Conservation (phyloP, 2,113 vertebrate species). For the Triplophysa siluroides region DNA sequence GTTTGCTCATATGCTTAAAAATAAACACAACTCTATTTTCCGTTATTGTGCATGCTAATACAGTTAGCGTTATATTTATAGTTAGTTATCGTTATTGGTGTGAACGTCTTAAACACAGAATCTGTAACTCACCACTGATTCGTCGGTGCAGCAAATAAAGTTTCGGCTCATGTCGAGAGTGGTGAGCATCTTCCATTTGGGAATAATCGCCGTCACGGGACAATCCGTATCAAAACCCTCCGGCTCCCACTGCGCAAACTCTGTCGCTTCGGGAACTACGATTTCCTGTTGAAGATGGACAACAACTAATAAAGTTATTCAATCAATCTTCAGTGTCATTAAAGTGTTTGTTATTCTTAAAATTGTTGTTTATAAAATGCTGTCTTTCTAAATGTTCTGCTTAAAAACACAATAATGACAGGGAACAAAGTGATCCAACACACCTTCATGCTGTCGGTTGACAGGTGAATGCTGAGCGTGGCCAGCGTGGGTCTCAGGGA, state of each 20-base stretch:
- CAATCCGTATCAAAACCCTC: conserved; percentile 79
- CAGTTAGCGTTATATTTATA: too few relatives aligned
- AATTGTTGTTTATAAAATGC: too few relatives aligned
- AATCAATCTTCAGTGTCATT: neutral
- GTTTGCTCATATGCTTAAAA: too few relatives aligned
- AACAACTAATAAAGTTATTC: neutral
- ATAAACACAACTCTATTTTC: too few relatives aligned
- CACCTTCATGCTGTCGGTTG: conserved; percentile 89
- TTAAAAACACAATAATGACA: neutral
- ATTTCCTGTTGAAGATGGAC: conserved; percentile 75
- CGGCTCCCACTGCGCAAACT: conserved; percentile 94
- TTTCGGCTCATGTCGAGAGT: conserved; percentile 97
- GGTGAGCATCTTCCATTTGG: conserved; percentile 88
- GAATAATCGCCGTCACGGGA: conserved; percentile 88
- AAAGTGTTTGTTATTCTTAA: too few relatives aligned
- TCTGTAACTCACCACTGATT: conserved; percentile 87
- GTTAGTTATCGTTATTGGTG: too few relatives aligned
- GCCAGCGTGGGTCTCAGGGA: conserved; percentile 82
- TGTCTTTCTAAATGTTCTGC: neutral
- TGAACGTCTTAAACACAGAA: neutral
- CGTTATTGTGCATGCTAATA: too few relatives aligned
- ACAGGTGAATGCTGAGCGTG: conserved; percentile 84
- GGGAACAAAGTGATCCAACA: neutral
- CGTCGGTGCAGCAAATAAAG: conserved; percentile 83
- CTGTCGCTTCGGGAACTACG: conserved; percentile 88